Base-by-base conservation (phyloP, 2,888 invertebrate species). In the Tipula unca region DNA sequence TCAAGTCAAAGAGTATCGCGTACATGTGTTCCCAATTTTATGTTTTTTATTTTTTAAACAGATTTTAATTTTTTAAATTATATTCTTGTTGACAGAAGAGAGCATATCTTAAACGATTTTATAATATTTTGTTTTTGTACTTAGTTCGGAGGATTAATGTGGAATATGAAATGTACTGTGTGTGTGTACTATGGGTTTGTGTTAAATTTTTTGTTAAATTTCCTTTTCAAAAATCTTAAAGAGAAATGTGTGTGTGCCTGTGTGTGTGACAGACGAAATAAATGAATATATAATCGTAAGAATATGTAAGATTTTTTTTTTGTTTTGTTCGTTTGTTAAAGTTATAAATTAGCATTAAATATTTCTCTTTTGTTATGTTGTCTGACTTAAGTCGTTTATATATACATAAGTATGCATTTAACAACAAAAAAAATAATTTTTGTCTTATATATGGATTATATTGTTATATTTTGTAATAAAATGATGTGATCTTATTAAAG, bases 61-160 rank as follows among this genome's bases (percentile, higher is more conserved):
- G 69, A 25, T 69, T 69, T 69, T 69, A 69, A 69, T 69, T 69
- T 69, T 25, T 69, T 69, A 69, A 69, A 69, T 69, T 69, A 69
- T 69, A 69, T 69, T 69, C 69, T 69, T 69, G 69, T 69, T 69
- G 69, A 69, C 69, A 69, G 69, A 69, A 69, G 69, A 69, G 69
- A 69, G 69, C 13, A 25, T 69, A 69, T 69, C 69, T 69, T 69
- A 69, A 69, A 69, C 69, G 69, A 69, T 69, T 69, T 25, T 69
- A 69, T 25, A 69, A 20, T 25, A 25, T 69, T 25, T 69, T 69
- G 20, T 69, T 69, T 25, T 6, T 54, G 5, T 54, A 17, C 25
- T 20, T 69, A 25, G 69, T 69, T 69, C 69, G 1, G 69, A 69
- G 69, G 69, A 69, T 69, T 69, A 69, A 69, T 69, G 25, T 20